These are phyloP conservation scores for Himalopsyche anomala DNA, from an alignment of 2,888 invertebrate species.

Conservation along the genomic window DNA sequence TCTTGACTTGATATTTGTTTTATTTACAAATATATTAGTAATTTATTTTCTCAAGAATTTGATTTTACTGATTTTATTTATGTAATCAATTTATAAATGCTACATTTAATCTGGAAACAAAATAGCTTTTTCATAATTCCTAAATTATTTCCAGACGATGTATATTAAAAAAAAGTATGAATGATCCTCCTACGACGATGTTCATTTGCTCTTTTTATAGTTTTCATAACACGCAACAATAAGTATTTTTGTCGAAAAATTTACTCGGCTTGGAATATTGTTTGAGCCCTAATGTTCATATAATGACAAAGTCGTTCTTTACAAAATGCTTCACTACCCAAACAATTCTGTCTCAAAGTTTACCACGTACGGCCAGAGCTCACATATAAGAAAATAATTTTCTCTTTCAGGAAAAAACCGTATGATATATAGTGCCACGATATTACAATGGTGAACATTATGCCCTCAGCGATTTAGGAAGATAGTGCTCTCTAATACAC, in stretches of 20 bases:
- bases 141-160: neutral
- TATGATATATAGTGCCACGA: slow-evolving; percentile 61
- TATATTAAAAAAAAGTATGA: neutral
- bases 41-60: too few relatives aligned
- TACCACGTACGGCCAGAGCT: slow-evolving; percentile 11
- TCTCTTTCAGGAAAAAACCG: slow-evolving; percentile 62
- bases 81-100: too few relatives aligned
- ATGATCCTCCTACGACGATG: neutral
- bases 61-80: too few relatives aligned
- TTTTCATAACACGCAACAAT: slow-evolving; percentile 37
- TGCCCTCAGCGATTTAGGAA: slow-evolving; percentile 56
- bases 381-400: slow-evolving; percentile 58
- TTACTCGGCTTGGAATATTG: slow-evolving; percentile 14
- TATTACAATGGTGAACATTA: slow-evolving; percentile 60
- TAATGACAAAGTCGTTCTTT: slow-evolving; percentile 33
- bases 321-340: slow-evolving; percentile 19
- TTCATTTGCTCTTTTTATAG: slow-evolving; percentile 18
- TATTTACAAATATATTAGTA: too few relatives aligned
- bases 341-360: slow-evolving; percentile 12
- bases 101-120: too few relatives aligned
- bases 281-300: slow-evolving; percentile 36
- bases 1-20: too few relatives aligned
- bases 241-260: slow-evolving; percentile 3
- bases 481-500: slow-evolving; percentile 55
- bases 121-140: neutral